phyloP scores from a whole-genome alignment of 2,797 vertebrate genomes.

The Sus cebifrons region DNA sequence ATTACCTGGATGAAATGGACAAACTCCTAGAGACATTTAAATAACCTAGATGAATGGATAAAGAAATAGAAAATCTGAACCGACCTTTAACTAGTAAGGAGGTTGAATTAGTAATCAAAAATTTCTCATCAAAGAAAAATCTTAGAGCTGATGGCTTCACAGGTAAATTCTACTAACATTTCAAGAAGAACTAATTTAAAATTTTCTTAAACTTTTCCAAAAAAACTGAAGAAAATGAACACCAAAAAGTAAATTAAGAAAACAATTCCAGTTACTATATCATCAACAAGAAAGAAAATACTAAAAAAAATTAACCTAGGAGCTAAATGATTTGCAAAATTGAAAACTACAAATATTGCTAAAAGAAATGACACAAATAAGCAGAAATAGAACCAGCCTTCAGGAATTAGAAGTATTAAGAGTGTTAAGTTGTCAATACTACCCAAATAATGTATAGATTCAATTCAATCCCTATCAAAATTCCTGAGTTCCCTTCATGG shows the following conservation, averaged over 20 bases:
- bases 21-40: neutral
- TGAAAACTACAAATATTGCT: neutral
- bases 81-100: neutral
- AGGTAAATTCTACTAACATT: neutral
- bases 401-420: neutral
- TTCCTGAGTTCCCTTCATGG: too few species aligned
- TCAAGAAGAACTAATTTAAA: neutral
- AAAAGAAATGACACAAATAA: neutral
- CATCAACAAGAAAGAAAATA: neutral
- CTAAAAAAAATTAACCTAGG: rapidly evolving
- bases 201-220: neutral
- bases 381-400: neutral
- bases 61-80: neutral
- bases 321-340: neutral
- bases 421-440: neutral
- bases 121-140: neutral
- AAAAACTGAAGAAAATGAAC: neutral
- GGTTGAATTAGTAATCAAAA: neutral
- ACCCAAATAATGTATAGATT: neutral
- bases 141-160: neutral
- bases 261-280: neutral
- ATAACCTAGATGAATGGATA: neutral
- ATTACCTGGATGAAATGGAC: neutral
- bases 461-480: neutral
- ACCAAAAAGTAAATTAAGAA: neutral